These are phyloP conservation scores for Neomorphus geoffroyi DNA, from an alignment of 2,797 vertebrate species.

Conservation along the genomic window DNA sequence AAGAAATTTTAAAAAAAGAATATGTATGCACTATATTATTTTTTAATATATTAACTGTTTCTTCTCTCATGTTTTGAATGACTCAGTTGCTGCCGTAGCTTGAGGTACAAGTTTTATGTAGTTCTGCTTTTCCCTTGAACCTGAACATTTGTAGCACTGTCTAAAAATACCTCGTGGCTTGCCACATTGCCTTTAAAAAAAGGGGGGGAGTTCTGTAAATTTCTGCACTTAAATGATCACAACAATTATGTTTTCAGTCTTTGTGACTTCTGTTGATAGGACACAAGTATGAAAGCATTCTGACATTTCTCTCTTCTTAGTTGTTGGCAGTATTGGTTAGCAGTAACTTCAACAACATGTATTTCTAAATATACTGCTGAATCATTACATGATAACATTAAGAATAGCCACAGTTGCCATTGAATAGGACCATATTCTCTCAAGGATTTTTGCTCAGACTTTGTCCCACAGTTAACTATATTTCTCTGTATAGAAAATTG, in stretches of 20 bases:
- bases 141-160: not conserved
- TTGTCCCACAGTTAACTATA: not conserved
- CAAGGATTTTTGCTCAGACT: not conserved
- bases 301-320: not conserved
- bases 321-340: not conserved
- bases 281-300: not conserved
- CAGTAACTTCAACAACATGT: not conserved
- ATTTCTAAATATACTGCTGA: not conserved
- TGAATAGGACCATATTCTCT: not conserved
- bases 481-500: not conserved
- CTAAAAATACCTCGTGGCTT: not conserved
- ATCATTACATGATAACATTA: not conserved
- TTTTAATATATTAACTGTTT: not conserved
- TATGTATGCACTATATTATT: not conserved
- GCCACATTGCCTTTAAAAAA: not conserved
- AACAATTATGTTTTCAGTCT: not conserved
- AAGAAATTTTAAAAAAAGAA: not conserved
- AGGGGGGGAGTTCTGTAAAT: no score
- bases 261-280: not conserved
- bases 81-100: not conserved
- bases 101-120: not conserved
- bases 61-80: not conserved
- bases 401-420: not conserved
- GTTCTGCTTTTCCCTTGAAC: not conserved
- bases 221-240: not conserved